These are phyloP conservation scores for Cydia strobilella DNA, from an alignment of 1,140 invertebrate genomes.

Conservation along the genomic window DNA sequence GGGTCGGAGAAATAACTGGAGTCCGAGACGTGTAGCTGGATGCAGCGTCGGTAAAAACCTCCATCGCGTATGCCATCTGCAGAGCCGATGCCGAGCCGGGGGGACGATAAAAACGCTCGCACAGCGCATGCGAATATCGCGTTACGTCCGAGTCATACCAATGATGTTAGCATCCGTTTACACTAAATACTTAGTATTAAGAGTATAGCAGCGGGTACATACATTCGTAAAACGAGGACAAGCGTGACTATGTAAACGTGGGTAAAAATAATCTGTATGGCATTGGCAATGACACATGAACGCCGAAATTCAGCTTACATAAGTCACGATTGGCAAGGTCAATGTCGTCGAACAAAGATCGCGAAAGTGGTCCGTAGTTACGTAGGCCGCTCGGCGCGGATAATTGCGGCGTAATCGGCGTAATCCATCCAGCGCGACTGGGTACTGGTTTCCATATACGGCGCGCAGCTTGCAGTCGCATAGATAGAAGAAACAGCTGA, in stretches of 20 bases:
- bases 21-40: constrained; percentile 38
- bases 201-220: constrained; percentile 35
- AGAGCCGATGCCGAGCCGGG: constrained; percentile 50
- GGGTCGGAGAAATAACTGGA: constrained; percentile 45
- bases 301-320: constrained; percentile 66
- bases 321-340: constrained; percentile 59
- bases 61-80: constrained; percentile 53
- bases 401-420: constrained; percentile 75
- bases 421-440: constrained; percentile 64
- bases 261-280: constrained; percentile 42
- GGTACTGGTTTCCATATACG: constrained; percentile 71
- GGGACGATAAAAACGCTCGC: constrained; percentile 55
- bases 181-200: neutral
- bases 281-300: constrained; percentile 54
- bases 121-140: constrained; percentile 57
- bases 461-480: constrained; percentile 68
- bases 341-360: constrained; percentile 75
- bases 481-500: constrained; percentile 79
- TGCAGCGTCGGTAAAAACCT: constrained; percentile 50
- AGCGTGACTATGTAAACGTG: constrained; percentile 27
- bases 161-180: constrained; percentile 38
- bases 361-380: constrained; percentile 71
- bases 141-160: constrained; percentile 49
- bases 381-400: constrained; percentile 56
- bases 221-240: constrained; percentile 33